Evolutionary conservation across 2,888 invertebrate species (phyloP).

Genomic region (Hypomecis atomaria): DNA sequence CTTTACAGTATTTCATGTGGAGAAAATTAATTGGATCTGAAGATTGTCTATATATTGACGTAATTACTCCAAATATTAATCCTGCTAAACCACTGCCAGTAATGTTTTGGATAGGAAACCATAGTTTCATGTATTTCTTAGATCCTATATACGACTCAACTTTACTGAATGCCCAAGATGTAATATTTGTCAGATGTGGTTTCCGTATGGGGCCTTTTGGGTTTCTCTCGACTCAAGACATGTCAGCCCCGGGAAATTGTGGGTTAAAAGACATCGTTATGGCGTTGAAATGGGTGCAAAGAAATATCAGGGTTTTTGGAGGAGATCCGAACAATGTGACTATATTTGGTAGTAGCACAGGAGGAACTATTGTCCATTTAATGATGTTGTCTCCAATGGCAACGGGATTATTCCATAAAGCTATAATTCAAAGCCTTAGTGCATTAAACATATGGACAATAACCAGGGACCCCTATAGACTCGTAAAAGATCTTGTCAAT

Average conservation of each 20-base stretch:
- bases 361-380: conserved; percentile 75
- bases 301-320: conserved; percentile 71
- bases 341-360: conserved; percentile 76
- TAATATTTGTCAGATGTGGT: conserved; percentile 75
- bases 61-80: conserved; percentile 62
- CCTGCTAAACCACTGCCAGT: conserved; percentile 72
- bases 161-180: conserved; percentile 61
- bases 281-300: conserved; percentile 77
- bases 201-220: conserved; percentile 77
- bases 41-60: conserved; percentile 76
- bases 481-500: conserved; percentile 61
- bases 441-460: conserved; percentile 74
- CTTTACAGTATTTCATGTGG: conserved; percentile 36
- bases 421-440: conserved; percentile 74
- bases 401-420: conserved; percentile 75
- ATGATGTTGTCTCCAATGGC: conserved; percentile 80
- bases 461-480: conserved; percentile 63
- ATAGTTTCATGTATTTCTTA: conserved; percentile 56
- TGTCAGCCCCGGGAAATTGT: conserved; percentile 74
- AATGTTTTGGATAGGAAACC: conserved; percentile 80
- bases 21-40: conserved; percentile 62
- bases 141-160: conserved; percentile 68
- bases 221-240: conserved; percentile 72
- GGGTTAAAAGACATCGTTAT: conserved; percentile 76
- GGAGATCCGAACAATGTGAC: conserved; percentile 78